Percentiles rank a stretch among this genome's conserved stretches.
Conservation (phyloP, 1,140 invertebrate species). For the Euura lappo region DNA sequence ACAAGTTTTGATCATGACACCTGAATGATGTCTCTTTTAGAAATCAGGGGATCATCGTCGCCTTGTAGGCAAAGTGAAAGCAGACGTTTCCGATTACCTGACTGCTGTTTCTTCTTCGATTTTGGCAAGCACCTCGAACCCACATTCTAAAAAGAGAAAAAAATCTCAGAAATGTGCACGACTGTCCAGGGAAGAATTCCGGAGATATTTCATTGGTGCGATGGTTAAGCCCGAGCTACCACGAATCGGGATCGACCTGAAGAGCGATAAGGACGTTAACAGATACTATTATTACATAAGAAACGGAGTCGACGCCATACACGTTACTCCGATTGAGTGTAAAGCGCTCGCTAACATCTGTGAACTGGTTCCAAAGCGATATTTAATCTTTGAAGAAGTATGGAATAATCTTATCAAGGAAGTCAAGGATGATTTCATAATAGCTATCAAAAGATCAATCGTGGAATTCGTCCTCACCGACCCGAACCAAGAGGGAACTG, state of each 20-base stretch:
- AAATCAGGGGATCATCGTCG: too few species aligned
- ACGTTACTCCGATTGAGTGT: conserved; percentile 78
- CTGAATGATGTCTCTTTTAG: too few species aligned
- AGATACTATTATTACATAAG: conserved; percentile 90
- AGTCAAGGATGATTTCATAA: conserved; percentile 80
- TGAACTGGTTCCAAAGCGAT: conserved; percentile 57
- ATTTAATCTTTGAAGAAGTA: conserved; percentile 64
- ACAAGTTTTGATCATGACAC: too few species aligned
- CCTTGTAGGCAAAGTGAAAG: too few species aligned
- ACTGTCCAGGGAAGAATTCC: conserved; percentile 72
- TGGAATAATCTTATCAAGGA: conserved; percentile 67
- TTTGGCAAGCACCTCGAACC: too few species aligned
- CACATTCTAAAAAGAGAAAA: too few species aligned
- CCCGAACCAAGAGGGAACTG: conserved; percentile 48
- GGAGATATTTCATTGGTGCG: conserved; percentile 77
- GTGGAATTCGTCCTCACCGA: conserved; percentile 86
- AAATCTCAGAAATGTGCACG: not conserved
- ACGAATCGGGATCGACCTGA: conserved; percentile 27
- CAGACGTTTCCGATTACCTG: too few species aligned
- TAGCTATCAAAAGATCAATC: conserved; percentile 85
- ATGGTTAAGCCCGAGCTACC: conserved; percentile 64
- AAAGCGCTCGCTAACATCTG: conserved; percentile 64
- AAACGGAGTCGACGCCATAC: conserved; percentile 86
- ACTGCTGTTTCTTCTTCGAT: too few species aligned
- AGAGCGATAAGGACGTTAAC: conserved; percentile 71